These are phyloP conservation scores for Mungos mungo DNA, from an alignment of 2,113 vertebrate species.

Conservation along the genomic window DNA sequence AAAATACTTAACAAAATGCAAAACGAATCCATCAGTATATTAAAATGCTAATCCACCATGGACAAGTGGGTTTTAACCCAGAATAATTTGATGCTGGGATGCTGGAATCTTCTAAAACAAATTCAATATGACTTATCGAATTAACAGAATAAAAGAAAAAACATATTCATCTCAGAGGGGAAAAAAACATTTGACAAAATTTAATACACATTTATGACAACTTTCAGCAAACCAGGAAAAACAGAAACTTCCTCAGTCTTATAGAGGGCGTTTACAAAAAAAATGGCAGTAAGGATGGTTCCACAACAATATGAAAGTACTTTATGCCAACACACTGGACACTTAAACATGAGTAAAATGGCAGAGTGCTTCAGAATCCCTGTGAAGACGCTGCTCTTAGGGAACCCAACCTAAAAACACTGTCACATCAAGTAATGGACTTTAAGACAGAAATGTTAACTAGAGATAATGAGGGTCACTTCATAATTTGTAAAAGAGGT, in stretches of 20 bases:
- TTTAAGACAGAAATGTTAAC: background rate
- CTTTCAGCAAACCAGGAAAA: background rate
- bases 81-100: background rate
- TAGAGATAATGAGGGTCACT: background rate
- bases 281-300: background rate
- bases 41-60: background rate
- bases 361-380: background rate
- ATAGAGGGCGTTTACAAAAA: background rate
- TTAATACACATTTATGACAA: background rate
- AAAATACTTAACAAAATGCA: slow-evolving; percentile 3
- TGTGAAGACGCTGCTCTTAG: background rate
- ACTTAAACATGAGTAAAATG: background rate
- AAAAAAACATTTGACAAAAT: background rate
- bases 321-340: background rate
- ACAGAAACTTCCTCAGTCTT: background rate
- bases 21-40: background rate
- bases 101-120: background rate
- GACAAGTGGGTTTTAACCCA: background rate
- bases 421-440: background rate
- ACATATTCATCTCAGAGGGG: background rate
- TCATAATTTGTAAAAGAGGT: slow-evolving; percentile 2
- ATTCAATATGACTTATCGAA: background rate
- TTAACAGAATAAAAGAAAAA: background rate
- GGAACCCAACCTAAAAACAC: background rate
- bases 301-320: background rate